These are phyloP conservation scores for Larimichthys crocea DNA, from an alignment of 2,113 vertebrate genomes.

Conservation along the genomic window DNA sequence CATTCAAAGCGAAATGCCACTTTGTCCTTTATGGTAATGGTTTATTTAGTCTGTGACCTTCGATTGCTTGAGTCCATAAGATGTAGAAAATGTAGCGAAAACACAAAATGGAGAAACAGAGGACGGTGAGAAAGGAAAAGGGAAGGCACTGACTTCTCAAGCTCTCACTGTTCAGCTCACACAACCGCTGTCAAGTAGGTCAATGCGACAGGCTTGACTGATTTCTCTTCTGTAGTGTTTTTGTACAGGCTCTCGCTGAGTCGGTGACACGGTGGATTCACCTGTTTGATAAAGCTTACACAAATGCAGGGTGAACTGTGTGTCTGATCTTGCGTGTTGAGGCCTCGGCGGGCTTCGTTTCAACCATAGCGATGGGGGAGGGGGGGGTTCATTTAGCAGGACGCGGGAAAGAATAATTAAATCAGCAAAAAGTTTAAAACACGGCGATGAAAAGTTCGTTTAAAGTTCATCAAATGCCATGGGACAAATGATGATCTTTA, in stretches of 20 bases:
- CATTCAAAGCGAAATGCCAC: slow-evolving; percentile 22
- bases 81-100: background rate
- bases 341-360: background rate
- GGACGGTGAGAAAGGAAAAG: slow-evolving; percentile 8
- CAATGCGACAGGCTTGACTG: slow-evolving; percentile 70
- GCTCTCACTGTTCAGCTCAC: slow-evolving; percentile 55
- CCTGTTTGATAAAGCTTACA: slow-evolving; percentile 66
- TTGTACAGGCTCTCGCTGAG: slow-evolving; percentile 49
- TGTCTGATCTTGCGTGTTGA: slow-evolving; percentile 9
- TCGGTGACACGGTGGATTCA: slow-evolving; percentile 58
- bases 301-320: slow-evolving; percentile 53
- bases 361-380: background rate
- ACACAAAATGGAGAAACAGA: background rate
- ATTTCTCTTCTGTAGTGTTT: slow-evolving; percentile 57
- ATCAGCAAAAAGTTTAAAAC: slow-evolving; percentile 16
- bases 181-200: slow-evolving; percentile 70
- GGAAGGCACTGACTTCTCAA: slow-evolving; percentile 30
- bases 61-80: background rate
- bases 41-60: slow-evolving; percentile 17
- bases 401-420: background rate
- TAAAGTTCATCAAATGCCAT: slow-evolving; percentile 57
- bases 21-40: slow-evolving; percentile 38
- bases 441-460: slow-evolving; percentile 43
- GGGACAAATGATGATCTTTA: slow-evolving; percentile 68
- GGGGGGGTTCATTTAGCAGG: background rate